These are phyloP conservation scores for Coreoperca whiteheadi DNA, from an alignment of 2,113 vertebrate species.

Conservation along the genomic window DNA sequence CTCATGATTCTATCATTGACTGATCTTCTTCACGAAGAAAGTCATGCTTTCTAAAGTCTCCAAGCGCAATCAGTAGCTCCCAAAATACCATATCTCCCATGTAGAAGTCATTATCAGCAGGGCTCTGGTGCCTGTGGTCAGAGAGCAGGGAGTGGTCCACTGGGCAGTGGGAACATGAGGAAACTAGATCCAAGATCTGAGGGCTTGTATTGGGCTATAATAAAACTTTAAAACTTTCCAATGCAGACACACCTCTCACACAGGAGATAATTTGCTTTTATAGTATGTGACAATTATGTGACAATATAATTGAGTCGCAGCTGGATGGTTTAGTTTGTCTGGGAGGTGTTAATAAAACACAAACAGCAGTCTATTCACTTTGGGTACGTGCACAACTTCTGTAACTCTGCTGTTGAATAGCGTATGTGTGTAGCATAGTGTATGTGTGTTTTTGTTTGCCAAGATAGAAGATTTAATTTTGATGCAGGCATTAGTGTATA, in stretches of 20 bases:
- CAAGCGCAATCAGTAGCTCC: neutral
- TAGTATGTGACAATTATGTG: constrained; percentile 15
- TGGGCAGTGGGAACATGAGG: constrained; percentile 27
- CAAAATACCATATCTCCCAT: constrained; percentile 7
- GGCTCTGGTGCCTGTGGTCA: constrained; percentile 23
- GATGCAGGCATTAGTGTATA: neutral
- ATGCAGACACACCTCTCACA: constrained; percentile 11
- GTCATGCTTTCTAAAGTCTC: neutral
- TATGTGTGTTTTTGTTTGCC: constrained; percentile 27
- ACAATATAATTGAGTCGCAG: constrained; percentile 26
- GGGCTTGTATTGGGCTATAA: constrained; percentile 21
- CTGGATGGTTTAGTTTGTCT: constrained; percentile 14
- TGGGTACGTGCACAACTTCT: constrained; percentile 4
- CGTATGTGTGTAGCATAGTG: too few relatives aligned
- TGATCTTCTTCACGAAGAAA: constrained; percentile 20
- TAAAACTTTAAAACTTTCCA: constrained; percentile 49
- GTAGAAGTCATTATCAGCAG: constrained; percentile 35
- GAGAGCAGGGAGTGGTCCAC: constrained; percentile 46
- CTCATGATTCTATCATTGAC: neutral
- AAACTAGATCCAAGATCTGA: constrained; percentile 57
- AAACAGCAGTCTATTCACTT: constrained; percentile 30
- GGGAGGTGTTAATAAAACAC: constrained; percentile 30
- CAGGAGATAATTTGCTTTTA: constrained; percentile 41
- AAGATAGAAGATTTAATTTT: constrained; percentile 8
- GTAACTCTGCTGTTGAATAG: neutral